Conservation (phyloP, 2,888 invertebrate species). For the Cantharis lateralis region DNA sequence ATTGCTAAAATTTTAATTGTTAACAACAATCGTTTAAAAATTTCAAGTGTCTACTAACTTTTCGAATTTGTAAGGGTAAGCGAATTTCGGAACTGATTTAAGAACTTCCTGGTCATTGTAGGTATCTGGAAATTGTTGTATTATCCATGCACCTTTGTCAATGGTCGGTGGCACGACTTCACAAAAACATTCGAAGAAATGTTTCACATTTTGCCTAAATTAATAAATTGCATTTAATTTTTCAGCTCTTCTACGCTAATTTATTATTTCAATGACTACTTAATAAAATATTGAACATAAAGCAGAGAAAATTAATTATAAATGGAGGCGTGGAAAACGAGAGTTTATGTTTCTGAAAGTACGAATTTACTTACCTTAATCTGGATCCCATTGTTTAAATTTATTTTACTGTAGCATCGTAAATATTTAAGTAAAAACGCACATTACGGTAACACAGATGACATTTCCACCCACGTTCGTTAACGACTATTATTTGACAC, state of each 20-base stretch:
- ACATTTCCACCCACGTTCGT: conserved; percentile 21
- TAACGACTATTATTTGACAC: neutral
- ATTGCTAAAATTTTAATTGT: conserved; percentile 63
- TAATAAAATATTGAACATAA: neutral
- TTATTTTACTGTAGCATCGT: conserved; percentile 6
- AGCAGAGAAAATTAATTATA: neutral
- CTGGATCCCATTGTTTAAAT: conserved; percentile 57
- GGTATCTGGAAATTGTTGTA: conserved; percentile 83
- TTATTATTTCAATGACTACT: neutral
- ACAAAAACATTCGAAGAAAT: conserved; percentile 81
- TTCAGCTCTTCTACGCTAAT: neutral
- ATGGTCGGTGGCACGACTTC: conserved; percentile 74
- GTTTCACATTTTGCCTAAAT: conserved; percentile 75
- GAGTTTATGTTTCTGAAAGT: neutral
- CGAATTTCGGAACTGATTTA: conserved; percentile 87
- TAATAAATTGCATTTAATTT: neutral
- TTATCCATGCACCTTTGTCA: conserved; percentile 70
- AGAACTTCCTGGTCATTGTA: conserved; percentile 85
- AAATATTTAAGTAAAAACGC: conserved; percentile 3
- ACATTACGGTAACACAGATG: conserved; percentile 13
- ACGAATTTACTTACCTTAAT: conserved; percentile 53
- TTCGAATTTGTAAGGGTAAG: conserved; percentile 82
- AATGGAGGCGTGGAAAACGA: neutral
- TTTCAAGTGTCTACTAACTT: conserved; percentile 63
- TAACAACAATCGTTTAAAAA: neutral